A percentile compares a stretch with the other conserved stretches of the same genome.
Conservation (phyloP, 2,113 vertebrate genomes). For the Antigone vipio region DNA sequence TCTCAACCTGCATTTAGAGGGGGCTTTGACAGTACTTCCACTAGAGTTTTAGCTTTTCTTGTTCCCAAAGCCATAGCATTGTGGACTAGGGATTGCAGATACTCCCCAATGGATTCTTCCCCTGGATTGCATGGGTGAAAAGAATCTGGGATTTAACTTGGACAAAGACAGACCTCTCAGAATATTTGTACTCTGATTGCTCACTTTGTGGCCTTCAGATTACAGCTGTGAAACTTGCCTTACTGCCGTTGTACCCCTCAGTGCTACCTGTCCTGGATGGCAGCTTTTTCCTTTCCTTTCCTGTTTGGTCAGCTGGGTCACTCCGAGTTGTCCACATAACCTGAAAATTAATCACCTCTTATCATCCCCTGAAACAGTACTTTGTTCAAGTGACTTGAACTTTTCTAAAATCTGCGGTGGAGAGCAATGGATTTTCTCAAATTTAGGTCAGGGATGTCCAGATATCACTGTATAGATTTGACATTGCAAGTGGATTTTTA, state of each 20-base stretch:
- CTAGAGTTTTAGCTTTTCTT: not conserved
- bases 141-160: not conserved
- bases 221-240: not conserved
- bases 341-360: not conserved
- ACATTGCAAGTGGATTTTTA: not conserved
- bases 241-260: not conserved
- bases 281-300: not conserved
- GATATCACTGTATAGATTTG: not conserved
- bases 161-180: not conserved
- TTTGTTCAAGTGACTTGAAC: not conserved
- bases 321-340: not conserved
- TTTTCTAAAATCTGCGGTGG: not conserved
- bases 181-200: not conserved
- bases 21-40: not conserved
- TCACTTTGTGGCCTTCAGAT: not conserved
- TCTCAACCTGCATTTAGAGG: not conserved
- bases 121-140: not conserved
- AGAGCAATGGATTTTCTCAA: not conserved
- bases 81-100: not conserved
- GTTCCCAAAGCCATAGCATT: not conserved
- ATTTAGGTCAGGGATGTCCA: not conserved
- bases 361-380: not conserved
- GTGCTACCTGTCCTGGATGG: not conserved
- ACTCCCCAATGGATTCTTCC: not conserved
- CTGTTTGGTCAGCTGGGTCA: not conserved